Evolutionary conservation across 2,888 invertebrate genomes (phyloP), one percentile per base, ranked within the genome.

Genomic region (Amiota communis): DNA sequence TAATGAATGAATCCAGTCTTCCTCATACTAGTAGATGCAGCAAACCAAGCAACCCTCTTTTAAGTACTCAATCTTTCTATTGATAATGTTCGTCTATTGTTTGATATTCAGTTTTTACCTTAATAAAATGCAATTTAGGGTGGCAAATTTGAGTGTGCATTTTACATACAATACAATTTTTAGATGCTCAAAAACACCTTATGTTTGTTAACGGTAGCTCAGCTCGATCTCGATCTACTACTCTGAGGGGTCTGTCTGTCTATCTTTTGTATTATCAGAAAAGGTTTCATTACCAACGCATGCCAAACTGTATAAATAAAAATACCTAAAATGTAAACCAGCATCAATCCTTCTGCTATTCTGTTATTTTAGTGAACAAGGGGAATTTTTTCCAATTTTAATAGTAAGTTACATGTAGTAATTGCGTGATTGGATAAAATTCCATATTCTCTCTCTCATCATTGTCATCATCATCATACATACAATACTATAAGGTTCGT

Each of bases 341-440:
- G 84, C 86, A 85, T 85, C 82, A 85, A 85, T 85, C 84, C 86
- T 84, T 80, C 86, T 86, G 84, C 79, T 80, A 72, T 78, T 78
- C 72, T 78, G 72, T 79, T 80, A 72, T 78, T 78, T 72, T 78
- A 71, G 75, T 53, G 53, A 12, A n/a, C 53, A n/a, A 6, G 6
- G 36, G 36, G 36, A 2, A 36, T 36, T 36, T 36, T 36, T 36
- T 6, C 36, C 36, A 36, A 36, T 36, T 2, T 36, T 36, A 36
- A 36, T 36, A 36, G 36, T 36, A 36, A 36, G 36, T 36, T 36
- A 36, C 36, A 36, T 36, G 6, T 36, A 36, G 36, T 36, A 36
- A 36, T 36, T 36, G 36, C 36, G 6, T 36, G 36, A 36, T 36
- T 36, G 36, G 36, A 36, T 36, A 36, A 36, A 36, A 6, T 36